A percentile compares a stretch with the other conserved stretches of the same genome.
Evolutionary conservation across 2,797 vertebrate species (phyloP).

Genomic region (Percopsis omiscomaycus): DNA sequence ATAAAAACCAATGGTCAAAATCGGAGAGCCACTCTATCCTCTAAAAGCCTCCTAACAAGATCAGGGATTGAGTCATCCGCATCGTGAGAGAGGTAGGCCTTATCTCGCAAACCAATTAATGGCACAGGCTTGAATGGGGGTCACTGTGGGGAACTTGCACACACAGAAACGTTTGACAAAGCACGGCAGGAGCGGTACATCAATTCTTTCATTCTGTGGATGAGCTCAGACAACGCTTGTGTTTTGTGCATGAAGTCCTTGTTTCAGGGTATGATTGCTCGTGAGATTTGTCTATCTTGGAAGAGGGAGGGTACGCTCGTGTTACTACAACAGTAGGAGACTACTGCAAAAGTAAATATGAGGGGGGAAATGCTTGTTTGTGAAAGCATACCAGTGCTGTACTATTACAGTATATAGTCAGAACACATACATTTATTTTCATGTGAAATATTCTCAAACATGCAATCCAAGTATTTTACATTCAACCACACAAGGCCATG

Average conservation of each 20-base stretch:
- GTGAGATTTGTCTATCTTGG: not conserved
- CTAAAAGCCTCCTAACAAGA: constrained; percentile 58
- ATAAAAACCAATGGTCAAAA: constrained; percentile 31
- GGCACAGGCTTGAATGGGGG: constrained; percentile 31
- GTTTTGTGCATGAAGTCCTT: constrained; percentile 5
- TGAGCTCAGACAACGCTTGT: constrained; percentile 1
- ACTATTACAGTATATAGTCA: not conserved
- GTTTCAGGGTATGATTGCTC: not conserved
- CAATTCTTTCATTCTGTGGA: constrained; percentile 9
- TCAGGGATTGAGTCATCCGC: constrained; percentile 48
- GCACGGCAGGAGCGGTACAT: constrained; percentile 30
- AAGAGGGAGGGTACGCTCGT: not conserved
- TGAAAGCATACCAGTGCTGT: not conserved
- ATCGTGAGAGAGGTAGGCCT: constrained; percentile 42
- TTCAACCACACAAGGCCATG: not conserved
- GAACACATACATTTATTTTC: not conserved
- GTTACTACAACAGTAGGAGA: too few relatives aligned
- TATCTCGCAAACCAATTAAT: constrained; percentile 66
- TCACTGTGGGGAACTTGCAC: constrained; percentile 39
- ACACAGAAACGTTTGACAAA: constrained; percentile 48
- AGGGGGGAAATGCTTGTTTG: not conserved
- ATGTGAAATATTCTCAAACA: not conserved
- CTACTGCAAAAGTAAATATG: not conserved
- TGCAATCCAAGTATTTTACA: not conserved
- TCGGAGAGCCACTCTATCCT: constrained; percentile 31